phyloP scores from a whole-genome alignment of 2,888 invertebrate species.

The Dioctria linearis region DNA sequence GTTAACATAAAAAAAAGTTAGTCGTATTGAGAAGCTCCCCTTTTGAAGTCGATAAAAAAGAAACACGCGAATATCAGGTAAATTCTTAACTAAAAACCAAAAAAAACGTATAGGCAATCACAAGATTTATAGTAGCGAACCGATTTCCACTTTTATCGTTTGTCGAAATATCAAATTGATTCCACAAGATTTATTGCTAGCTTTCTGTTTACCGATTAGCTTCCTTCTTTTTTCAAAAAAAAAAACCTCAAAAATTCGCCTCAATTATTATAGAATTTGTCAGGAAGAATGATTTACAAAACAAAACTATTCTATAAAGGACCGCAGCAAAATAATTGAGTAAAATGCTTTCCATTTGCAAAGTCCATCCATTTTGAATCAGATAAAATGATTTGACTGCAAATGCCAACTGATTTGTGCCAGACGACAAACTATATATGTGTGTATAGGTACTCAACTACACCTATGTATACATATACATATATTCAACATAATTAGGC shows the following conservation, averaged over 20 bases:
- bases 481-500: constrained; percentile 7
- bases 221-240: no score
- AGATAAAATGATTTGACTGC: constrained; percentile 33
- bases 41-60: no score
- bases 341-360: constrained; percentile 24
- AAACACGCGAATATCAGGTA: no score
- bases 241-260: background rate
- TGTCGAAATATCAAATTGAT: no score
- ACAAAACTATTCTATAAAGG: background rate
- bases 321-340: constrained; percentile 17
- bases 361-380: constrained; percentile 17
- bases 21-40: no score
- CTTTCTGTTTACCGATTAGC: no score
- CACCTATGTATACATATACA: background rate
- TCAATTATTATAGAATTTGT: constrained; percentile 36
- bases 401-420: background rate
- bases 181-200: no score
- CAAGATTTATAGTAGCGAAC: no score
- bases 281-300: constrained; percentile 22
- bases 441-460: background rate
- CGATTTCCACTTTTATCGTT: no score
- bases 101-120: no score
- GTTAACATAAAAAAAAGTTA: no score
- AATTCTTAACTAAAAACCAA: no score
- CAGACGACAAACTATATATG: background rate